These are phyloP conservation scores for Synodontis membranacea DNA, from an alignment of 2,113 vertebrate species.

Conservation along the genomic window DNA sequence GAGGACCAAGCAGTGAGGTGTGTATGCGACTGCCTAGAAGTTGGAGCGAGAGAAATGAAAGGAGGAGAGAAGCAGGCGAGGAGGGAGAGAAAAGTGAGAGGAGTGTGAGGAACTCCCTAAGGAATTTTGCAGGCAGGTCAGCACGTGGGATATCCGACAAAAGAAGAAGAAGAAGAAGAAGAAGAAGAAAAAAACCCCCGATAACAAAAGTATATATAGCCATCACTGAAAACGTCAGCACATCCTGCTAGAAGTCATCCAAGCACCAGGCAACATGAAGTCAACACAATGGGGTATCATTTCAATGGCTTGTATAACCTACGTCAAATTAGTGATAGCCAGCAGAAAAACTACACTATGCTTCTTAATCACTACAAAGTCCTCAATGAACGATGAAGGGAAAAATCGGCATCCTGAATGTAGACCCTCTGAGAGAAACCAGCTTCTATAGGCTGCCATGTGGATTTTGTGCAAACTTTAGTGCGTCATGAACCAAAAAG, in stretches of 20 bases:
- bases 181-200: not conserved
- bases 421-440: conserved; percentile 8
- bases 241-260: conserved; percentile 15
- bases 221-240: conserved; percentile 4
- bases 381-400: not conserved
- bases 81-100: conserved; percentile 34
- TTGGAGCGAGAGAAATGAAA: conserved; percentile 51
- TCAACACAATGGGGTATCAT: not conserved
- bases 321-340: not conserved
- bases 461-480: conserved; percentile 53
- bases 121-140: conserved; percentile 75
- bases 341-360: not conserved
- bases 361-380: not conserved
- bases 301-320: not conserved
- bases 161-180: too few relatives aligned
- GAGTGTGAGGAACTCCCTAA: conserved; percentile 59
- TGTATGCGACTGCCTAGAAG: conserved; percentile 25
- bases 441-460: conserved; percentile 33
- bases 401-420: not conserved
- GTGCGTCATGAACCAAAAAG: conserved; percentile 66
- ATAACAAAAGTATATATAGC: not conserved
- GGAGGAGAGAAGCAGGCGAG: conserved; percentile 27
- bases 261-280: not conserved
- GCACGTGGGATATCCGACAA: conserved; percentile 53
- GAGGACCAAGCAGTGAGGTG: conserved; percentile 29